Evolutionary conservation across 2,797 vertebrate species (phyloP).

Genomic region (Echeneis naucrates): DNA sequence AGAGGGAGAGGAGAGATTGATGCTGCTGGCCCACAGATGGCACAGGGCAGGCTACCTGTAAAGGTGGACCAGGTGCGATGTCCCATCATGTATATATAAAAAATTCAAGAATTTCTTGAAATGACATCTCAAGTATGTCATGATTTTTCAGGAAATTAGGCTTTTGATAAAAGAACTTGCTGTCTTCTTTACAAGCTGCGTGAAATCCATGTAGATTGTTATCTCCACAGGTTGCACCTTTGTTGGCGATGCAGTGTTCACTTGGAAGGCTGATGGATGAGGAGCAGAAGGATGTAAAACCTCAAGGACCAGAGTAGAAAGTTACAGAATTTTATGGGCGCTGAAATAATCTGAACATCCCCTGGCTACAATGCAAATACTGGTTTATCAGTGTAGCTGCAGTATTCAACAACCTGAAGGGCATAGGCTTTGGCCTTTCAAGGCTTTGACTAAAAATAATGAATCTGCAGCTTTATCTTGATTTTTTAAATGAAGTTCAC

Average conservation of each 20-base stretch:
- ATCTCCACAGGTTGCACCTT: slow-evolving; percentile 1
- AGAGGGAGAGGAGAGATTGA: too few relatives aligned
- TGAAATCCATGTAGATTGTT: neutral
- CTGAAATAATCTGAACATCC: slow-evolving; percentile 15
- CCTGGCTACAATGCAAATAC: neutral
- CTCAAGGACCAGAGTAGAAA: too few relatives aligned
- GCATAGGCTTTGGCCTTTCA: neutral
- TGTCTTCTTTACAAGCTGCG: neutral
- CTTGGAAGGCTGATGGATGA: slow-evolving; percentile 5
- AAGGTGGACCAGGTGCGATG: too few relatives aligned
- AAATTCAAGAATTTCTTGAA: neutral
- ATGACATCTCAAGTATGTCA: neutral
- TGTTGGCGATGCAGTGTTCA: slow-evolving; percentile 16
- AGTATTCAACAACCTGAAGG: slow-evolving; percentile 2
- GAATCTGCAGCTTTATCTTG: slow-evolving; percentile 1
- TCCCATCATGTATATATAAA: too few relatives aligned
- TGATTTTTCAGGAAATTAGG: slow-evolving; percentile 5
- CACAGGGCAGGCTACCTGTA: too few relatives aligned
- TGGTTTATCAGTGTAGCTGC: neutral
- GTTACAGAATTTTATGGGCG: too few relatives aligned
- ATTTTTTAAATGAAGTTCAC: slow-evolving; percentile 10
- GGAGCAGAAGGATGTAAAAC: neutral
- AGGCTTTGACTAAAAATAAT: neutral
- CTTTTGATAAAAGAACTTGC: neutral
- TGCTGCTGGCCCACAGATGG: too few relatives aligned